Evolutionary conservation across 1,140 invertebrate species (phyloP).

Genomic region (Drosophila pseudoobscura): DNA sequence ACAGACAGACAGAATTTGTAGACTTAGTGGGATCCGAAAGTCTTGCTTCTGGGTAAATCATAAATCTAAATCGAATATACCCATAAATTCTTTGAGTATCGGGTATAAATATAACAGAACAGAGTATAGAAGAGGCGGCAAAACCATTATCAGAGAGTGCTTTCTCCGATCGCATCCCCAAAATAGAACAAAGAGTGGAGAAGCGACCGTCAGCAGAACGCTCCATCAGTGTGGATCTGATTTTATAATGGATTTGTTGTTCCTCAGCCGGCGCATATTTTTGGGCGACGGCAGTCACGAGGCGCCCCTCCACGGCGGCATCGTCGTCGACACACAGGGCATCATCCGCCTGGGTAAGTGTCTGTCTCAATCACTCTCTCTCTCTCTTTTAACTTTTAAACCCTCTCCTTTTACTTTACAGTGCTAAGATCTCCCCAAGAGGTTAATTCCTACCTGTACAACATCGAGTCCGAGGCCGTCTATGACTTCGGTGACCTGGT

Average conservation of each 20-base stretch:
- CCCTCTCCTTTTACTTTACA: background rate
- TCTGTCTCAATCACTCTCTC: background rate
- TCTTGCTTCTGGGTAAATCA: no score
- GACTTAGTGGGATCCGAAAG: no score
- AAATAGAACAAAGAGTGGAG: conserved; percentile 27
- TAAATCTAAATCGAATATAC: no score
- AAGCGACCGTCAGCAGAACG: background rate
- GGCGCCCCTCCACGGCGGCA: conserved; percentile 68
- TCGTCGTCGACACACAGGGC: conserved; percentile 76
- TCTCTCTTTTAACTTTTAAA: background rate
- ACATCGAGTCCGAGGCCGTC: conserved; percentile 81
- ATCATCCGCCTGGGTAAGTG: conserved; percentile 62
- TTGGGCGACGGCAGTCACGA: conserved; percentile 59
- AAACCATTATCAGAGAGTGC: no score
- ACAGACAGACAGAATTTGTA: no score
- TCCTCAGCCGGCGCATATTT: conserved; percentile 77
- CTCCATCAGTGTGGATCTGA: conserved; percentile 24
- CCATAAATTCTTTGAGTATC: no score
- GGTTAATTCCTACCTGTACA: conserved; percentile 78
- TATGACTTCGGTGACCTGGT: conserved; percentile 86
- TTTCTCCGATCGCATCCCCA: conserved; percentile 15
- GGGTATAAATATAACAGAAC: no score
- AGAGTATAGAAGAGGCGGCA: no score
- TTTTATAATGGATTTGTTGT: conserved; percentile 75
- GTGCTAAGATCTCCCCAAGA: conserved; percentile 66